Percentiles rank a stretch among this genome's conserved stretches.
These are phyloP conservation scores for Miltochrista miniata DNA, from an alignment of 2,888 invertebrate genomes.

Conservation along the genomic window DNA sequence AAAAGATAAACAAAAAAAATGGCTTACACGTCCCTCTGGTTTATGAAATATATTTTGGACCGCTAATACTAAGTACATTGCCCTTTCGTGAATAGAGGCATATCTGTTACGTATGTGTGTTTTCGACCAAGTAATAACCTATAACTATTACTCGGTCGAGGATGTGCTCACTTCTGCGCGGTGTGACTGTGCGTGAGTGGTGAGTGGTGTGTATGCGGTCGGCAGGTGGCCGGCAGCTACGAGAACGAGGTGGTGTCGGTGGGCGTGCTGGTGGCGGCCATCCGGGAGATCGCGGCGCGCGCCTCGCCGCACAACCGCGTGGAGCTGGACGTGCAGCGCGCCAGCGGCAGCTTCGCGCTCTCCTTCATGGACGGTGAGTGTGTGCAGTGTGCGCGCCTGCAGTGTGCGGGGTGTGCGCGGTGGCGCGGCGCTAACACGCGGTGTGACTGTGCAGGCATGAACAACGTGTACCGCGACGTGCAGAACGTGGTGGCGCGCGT, in stretches of 20 bases:
- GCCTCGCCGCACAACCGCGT: conserved; percentile 82
- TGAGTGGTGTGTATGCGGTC: background rate
- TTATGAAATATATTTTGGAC: no score
- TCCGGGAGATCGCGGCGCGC: conserved; percentile 74
- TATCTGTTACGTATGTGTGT: no score
- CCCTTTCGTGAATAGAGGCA: no score
- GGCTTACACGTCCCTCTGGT: no score
- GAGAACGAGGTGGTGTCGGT: conserved; percentile 91
- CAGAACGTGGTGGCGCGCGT: conserved; percentile 89
- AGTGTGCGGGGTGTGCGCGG: background rate
- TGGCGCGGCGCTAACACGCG: background rate
- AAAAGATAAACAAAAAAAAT: no score
- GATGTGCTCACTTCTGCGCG: background rate
- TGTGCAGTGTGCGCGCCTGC: background rate
- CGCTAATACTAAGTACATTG: no score
- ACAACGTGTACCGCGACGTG: conserved; percentile 91
- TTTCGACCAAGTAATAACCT: no score
- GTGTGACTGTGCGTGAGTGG: background rate
- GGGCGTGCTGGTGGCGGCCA: conserved; percentile 82
- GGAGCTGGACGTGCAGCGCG: conserved; percentile 87
- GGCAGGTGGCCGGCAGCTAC: conserved; percentile 86
- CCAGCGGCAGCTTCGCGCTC: conserved; percentile 89
- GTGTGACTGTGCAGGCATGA: conserved; percentile 80
- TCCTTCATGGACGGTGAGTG: conserved; percentile 86
- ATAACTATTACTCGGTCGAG: no score